Evolutionary conservation across 2,888 invertebrate genomes (phyloP), one percentile per base, ranked within the genome.

Genomic region (Atrina japonica): DNA sequence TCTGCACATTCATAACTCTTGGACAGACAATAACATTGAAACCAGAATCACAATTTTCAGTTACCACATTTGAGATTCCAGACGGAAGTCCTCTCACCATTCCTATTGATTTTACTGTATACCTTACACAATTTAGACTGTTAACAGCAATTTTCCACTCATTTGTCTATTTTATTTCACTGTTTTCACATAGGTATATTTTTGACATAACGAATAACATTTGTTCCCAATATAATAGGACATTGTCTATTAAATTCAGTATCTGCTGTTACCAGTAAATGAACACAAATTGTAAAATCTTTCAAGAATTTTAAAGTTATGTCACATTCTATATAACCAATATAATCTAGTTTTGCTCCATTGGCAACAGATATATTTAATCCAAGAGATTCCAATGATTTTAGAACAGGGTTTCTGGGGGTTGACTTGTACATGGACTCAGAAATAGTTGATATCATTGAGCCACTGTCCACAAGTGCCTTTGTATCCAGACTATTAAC

Each of bases 141-240:
- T 30, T 16, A 25, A 66, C 30, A 14, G 66, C 60, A 18, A 47
- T n/a, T n/a, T 60, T 27, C 53, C 60, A 68, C 18, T 40, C 45
- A 11, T 27, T 3, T 43, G 66, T 56, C 18, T 30, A 9, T 18
- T 53, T 5, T 35, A 35, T 11, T 11, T 35, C 35, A 5, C 11
- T 35, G 35, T 35, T 11, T 35, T 35, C 35, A 18, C 7, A 29
- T n/a, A 30, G 30, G 2, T 5, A 3, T 25, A n/a, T 27, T 35
- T 40, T 25, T 67, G 23, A 40, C 50, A 21, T 29, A 16, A 16
- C 67, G 25, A 5, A 60, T 27, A 35, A 59, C 60, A 67, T 67
- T 67, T 23, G 67, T 67, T 41, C 60, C 67, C 6, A 59, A 30
- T 27, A 52, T 60, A 2, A 67, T 45, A 29, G 67, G 67, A 60